phyloP scores from a whole-genome alignment of 2,888 invertebrate species.

The Plebejus melissa region DNA sequence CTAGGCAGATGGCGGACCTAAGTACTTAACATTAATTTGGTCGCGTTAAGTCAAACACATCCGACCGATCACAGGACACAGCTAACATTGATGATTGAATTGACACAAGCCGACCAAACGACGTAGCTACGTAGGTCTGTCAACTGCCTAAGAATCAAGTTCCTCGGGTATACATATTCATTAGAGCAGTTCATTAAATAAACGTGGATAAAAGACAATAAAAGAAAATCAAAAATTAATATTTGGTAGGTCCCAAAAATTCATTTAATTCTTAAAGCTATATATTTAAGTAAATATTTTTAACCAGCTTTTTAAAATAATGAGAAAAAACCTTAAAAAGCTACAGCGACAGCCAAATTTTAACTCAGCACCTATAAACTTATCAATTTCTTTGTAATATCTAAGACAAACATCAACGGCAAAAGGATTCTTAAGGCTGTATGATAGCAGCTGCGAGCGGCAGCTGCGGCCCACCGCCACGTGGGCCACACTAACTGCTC shows the following conservation, averaged over 20 bases:
- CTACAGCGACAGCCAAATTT: neutral
- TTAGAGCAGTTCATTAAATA: too few species aligned
- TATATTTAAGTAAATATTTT: neutral
- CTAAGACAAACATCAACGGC: neutral
- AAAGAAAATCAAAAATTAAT: neutral
- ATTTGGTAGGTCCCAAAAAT: too few species aligned
- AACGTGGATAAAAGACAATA: neutral
- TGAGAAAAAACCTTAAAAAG: neutral
- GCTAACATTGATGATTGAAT: too few species aligned
- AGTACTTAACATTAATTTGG: too few species aligned
- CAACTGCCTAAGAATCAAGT: too few species aligned
- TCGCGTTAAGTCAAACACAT: too few species aligned
- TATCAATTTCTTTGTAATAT: neutral
- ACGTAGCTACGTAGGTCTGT: too few species aligned
- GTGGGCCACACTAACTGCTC: neutral
- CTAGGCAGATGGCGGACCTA: too few species aligned
- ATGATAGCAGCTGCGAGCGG: neutral
- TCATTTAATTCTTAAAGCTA: too few species aligned
- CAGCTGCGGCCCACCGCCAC: neutral
- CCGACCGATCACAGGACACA: too few species aligned
- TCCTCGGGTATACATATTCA: too few species aligned
- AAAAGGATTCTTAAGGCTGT: constrained; percentile 16
- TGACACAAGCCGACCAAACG: too few species aligned
- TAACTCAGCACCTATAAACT: neutral
- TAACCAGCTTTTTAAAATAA: neutral